Percentiles rank a stretch among this genome's conserved stretches.
Evolutionary conservation across 2,113 vertebrate genomes (phyloP).

Genomic region (Asarcornis scutulata): DNA sequence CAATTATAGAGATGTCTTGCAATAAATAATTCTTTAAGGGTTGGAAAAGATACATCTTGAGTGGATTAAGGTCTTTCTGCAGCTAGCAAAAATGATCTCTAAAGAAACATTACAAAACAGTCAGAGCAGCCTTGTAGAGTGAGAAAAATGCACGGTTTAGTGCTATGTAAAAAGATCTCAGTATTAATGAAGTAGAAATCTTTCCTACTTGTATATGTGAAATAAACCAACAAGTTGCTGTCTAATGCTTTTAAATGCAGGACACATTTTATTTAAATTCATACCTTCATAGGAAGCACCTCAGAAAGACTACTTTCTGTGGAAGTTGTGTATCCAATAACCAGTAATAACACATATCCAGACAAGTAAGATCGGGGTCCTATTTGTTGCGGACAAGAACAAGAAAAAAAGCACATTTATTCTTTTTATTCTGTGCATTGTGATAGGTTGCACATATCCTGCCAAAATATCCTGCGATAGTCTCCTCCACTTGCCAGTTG

Average conservation of each 20-base stretch:
- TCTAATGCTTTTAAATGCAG: not conserved
- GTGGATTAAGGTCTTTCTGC: not conserved
- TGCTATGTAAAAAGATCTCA: not conserved
- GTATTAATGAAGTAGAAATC: not conserved
- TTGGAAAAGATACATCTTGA: not conserved
- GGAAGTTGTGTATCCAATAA: not conserved
- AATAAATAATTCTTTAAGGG: not conserved
- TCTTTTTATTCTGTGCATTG: not conserved
- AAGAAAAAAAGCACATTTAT: not conserved
- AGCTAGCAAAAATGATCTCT: not conserved
- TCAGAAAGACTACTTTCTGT: not conserved
- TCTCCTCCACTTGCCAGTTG: not conserved
- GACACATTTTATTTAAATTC: not conserved
- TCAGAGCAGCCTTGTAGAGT: not conserved
- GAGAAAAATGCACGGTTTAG: not conserved
- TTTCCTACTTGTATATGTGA: not conserved
- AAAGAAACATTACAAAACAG: not conserved
- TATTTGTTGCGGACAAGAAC: not conserved
- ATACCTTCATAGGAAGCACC: not conserved
- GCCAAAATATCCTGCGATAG: not conserved
- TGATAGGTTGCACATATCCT: not conserved
- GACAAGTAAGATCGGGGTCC: not conserved
- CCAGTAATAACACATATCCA: not conserved
- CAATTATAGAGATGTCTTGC: not conserved
- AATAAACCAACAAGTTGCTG: not conserved